Evolutionary conservation across 2,888 invertebrate species (phyloP).

Genomic region (Tanypteryx hageni): DNA sequence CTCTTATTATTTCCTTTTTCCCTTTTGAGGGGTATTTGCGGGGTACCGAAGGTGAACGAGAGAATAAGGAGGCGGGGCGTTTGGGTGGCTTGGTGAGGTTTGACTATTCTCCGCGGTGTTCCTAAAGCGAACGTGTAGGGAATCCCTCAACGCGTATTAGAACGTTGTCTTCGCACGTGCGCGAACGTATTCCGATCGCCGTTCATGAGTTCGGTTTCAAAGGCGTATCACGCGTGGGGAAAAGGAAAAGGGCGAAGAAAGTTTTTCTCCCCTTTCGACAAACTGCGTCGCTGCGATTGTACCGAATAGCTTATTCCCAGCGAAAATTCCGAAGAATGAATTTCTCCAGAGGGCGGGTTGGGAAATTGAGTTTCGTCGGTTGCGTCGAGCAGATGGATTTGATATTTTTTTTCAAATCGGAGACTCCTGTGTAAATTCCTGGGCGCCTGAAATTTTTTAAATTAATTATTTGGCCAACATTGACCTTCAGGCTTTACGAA

Average conservation of each 20-base stretch:
- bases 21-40: background rate
- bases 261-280: background rate
- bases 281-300: background rate
- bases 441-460: too few relatives aligned
- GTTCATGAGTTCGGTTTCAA: background rate
- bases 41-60: background rate
- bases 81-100: background rate
- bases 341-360: background rate
- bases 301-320: background rate
- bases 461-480: too few relatives aligned
- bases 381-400: background rate
- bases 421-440: too few relatives aligned
- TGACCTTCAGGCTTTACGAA: too few relatives aligned
- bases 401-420: background rate
- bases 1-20: background rate
- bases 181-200: background rate
- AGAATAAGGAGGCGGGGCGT: background rate
- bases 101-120: background rate
- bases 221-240: background rate
- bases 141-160: background rate
- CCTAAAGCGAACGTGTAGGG: background rate
- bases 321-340: background rate
- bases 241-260: background rate
- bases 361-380: background rate
- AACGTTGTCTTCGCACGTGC: background rate